Percentiles rank a stretch among this genome's conserved stretches.
phyloP scores from a whole-genome alignment of 2,888 invertebrate species.

The Rhagonycha lutea region DNA sequence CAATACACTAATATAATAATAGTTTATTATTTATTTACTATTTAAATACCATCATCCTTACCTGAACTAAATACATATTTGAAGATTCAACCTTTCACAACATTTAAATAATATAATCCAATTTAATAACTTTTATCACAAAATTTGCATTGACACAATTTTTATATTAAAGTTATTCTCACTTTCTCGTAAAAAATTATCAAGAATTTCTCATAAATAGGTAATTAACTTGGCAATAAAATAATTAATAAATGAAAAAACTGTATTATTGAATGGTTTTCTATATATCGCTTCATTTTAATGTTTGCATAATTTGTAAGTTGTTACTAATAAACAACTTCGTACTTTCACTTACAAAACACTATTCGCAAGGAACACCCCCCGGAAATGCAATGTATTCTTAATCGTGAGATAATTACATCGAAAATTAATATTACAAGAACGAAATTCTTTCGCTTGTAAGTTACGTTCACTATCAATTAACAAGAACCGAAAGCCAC shows the following conservation, averaged over 20 bases:
- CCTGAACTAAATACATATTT: slow-evolving; percentile 23
- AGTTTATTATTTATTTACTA: not conserved
- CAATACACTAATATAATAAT: not conserved
- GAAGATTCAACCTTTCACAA: not conserved
- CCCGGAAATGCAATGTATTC: slow-evolving; percentile 6
- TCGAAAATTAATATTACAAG: not conserved
- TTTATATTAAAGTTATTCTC: not conserved
- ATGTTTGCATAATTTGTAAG: not conserved
- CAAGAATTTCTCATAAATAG: not conserved
- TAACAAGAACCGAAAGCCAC: not conserved
- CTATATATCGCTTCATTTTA: not conserved
- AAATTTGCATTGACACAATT: not conserved
- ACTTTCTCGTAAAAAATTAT: not conserved
- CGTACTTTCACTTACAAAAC: slow-evolving; percentile 12
- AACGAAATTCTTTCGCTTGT: not conserved
- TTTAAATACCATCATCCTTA: not conserved
- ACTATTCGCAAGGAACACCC: not conserved
- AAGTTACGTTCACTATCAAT: not conserved
- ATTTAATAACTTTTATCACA: not conserved
- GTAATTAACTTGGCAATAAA: not conserved
- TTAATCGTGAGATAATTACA: slow-evolving; percentile 1
- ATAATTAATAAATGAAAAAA: not conserved
- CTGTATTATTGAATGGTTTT: not conserved
- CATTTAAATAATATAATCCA: not conserved
- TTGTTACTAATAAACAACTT: slow-evolving; percentile 4